Evolutionary conservation across 35 echinoderm and acorn worm species (phyloP).

Genomic region (Eucidaris tribuloides): DNA sequence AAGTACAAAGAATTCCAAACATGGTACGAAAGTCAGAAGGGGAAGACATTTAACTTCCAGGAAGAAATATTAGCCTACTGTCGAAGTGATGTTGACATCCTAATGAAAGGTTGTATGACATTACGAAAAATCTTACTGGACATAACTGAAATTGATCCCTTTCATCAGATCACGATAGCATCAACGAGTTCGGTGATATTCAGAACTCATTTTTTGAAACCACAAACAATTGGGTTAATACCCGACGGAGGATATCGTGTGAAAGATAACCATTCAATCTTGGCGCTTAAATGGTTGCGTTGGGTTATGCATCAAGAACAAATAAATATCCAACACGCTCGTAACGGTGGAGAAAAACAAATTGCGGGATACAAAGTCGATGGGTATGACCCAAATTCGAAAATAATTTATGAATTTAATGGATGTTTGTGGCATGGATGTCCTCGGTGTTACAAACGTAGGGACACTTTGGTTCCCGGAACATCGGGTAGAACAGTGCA

Average conservation of each 20-base stretch:
- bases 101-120: conserved; percentile 35
- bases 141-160: conserved; percentile 31
- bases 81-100: conserved; percentile 57
- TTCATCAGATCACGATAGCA: conserved; percentile 65
- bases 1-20: not conserved
- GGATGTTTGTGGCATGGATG: conserved; percentile 56
- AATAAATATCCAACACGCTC: conserved; percentile 45
- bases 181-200: conserved; percentile 42
- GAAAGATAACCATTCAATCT: not conserved
- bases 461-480: conserved; percentile 8
- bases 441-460: conserved; percentile 6
- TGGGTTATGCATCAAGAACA: conserved; percentile 5
- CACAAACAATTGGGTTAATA: conserved; percentile 47
- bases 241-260: conserved; percentile 1
- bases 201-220: conserved; percentile 31
- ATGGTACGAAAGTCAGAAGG: conserved; percentile 49
- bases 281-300: conserved; percentile 29
- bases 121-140: conserved; percentile 47
- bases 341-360: conserved; percentile 41
- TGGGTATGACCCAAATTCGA: conserved; percentile 10
- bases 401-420: conserved; percentile 36
- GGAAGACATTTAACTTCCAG: conserved; percentile 4
- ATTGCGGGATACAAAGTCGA: conserved; percentile 38
- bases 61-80: conserved; percentile 51
- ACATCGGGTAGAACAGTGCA: not conserved